Conservation (phyloP, 2,888 invertebrate species). For the Nineta flava region DNA sequence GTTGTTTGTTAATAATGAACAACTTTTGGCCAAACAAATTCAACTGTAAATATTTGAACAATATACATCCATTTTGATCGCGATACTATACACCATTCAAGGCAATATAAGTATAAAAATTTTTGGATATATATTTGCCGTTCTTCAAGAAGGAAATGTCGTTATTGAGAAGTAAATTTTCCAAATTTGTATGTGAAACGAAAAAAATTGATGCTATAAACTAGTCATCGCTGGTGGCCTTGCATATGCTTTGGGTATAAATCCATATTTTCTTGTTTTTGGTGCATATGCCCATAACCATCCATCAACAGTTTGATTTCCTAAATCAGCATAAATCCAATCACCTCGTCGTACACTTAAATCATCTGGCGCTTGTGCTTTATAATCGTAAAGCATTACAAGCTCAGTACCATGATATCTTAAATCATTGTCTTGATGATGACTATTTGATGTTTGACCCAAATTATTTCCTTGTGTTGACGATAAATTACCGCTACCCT, state of each 20-base stretch:
- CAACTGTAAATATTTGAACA: too few relatives aligned
- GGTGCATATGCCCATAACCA: conserved; percentile 94
- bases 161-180: too few relatives aligned
- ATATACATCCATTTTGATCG: too few relatives aligned
- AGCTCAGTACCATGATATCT: conserved; percentile 79
- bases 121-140: too few relatives aligned
- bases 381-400: conserved; percentile 90
- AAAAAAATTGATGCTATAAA: conserved; percentile 30
- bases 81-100: too few relatives aligned
- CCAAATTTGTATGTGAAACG: too few relatives aligned
- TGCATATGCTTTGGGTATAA: conserved; percentile 89
- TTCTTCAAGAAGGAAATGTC: too few relatives aligned
- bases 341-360: conserved; percentile 80
- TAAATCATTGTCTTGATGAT: conserved; percentile 38
- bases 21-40: too few relatives aligned
- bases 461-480: conserved; percentile 13
- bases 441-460: background rate
- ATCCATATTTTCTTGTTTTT: conserved; percentile 81
- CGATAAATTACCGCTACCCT: conserved; percentile 12
- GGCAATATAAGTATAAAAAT: too few relatives aligned
- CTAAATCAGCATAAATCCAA: conserved; percentile 89
- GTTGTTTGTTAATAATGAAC: too few relatives aligned
- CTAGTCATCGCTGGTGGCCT: conserved; percentile 85
- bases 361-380: conserved; percentile 88
- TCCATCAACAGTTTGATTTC: conserved; percentile 86